Evolutionary conservation across 2,797 vertebrate genomes (phyloP).

Genomic region (Tokudaia tokunoshimensis): DNA sequence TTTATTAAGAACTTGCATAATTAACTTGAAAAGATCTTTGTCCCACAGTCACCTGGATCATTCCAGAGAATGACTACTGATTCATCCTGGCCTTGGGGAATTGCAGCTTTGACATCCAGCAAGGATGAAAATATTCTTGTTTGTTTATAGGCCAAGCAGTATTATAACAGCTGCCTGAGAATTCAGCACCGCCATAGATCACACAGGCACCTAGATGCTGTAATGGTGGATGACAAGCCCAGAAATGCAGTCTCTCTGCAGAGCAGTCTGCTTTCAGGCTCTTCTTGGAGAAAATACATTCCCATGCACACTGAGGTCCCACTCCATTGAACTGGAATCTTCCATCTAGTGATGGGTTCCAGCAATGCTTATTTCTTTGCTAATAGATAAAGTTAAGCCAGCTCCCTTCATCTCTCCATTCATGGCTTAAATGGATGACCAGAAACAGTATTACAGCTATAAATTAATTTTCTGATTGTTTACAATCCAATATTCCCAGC

Average conservation of each 20-base stretch:
- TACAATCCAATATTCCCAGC: not conserved
- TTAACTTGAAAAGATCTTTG: slow-evolving; percentile 66
- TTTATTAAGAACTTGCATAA: slow-evolving; percentile 57
- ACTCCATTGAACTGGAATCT: not conserved
- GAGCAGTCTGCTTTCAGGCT: not conserved
- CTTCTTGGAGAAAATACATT: slow-evolving; percentile 28
- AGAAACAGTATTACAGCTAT: not conserved
- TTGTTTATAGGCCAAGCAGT: slow-evolving; percentile 63
- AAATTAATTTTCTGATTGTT: not conserved
- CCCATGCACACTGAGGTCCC: slow-evolving; percentile 14
- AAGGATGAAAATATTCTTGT: slow-evolving; percentile 68
- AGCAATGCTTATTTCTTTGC: not conserved
- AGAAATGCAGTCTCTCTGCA: not conserved
- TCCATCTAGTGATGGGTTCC: not conserved
- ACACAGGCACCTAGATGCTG: slow-evolving; percentile 29
- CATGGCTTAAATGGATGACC: not conserved
- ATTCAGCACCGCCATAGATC: slow-evolving; percentile 40
- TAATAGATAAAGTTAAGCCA: not conserved
- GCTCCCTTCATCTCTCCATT: not conserved
- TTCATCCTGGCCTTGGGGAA: slow-evolving; percentile 47
- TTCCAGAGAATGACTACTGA: slow-evolving; percentile 54
- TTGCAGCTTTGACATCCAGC: slow-evolving; percentile 49
- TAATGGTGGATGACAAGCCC: slow-evolving; percentile 50
- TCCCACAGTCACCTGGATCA: not conserved
- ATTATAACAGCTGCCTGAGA: slow-evolving; percentile 68